Percentiles rank a stretch among this genome's conserved stretches.
Conservation (phyloP, 2,797 vertebrate genomes). For the Lacerta agilis region DNA sequence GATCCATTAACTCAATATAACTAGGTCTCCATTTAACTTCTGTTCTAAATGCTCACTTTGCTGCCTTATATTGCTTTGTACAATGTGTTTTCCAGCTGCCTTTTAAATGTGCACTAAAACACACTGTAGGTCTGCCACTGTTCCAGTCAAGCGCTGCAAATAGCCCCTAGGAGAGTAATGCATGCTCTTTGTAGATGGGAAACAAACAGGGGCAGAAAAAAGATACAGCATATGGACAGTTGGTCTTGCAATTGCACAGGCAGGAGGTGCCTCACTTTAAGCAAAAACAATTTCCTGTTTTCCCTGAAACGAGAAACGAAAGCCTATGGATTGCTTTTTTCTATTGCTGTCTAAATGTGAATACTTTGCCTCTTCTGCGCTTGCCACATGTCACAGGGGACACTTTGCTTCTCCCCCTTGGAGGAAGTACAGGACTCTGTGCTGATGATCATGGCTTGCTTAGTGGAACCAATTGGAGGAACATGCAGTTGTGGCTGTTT, state of each 20-base stretch:
- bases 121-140: slow-evolving; percentile 10
- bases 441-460: no score
- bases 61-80: background rate
- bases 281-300: slow-evolving; percentile 12
- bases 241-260: background rate
- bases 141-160: slow-evolving; percentile 49
- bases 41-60: background rate
- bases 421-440: background rate
- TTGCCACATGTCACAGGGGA: no score
- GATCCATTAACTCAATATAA: background rate
- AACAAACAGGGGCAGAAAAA: background rate
- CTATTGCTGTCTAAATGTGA: background rate
- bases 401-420: no score
- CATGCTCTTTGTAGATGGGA: background rate
- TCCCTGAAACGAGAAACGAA: slow-evolving; percentile 1
- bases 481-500: background rate
- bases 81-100: background rate
- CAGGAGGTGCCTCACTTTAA: background rate
- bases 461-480: no score
- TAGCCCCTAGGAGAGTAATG: slow-evolving; percentile 30
- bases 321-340: background rate
- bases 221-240: background rate
- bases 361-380: background rate
- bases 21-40: background rate
- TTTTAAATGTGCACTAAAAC: background rate